A percentile compares a stretch with the other conserved stretches of the same genome.
Conservation (phyloP, 2,113 vertebrate species). For the Pelecanus crispus region DNA sequence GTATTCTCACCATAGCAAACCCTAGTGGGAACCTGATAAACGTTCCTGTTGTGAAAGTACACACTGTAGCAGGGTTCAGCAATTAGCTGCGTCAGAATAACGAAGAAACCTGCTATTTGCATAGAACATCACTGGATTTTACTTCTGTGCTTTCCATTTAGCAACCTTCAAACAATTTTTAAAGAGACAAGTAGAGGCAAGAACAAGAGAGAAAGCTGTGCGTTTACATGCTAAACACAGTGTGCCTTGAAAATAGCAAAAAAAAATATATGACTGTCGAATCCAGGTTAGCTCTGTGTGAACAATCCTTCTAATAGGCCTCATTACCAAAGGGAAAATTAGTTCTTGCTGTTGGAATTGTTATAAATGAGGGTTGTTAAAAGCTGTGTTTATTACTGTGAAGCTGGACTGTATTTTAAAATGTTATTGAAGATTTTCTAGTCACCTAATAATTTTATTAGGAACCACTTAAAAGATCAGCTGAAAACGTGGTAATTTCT, state of each 20-base stretch:
- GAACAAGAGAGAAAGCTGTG: slow-evolving; percentile 15
- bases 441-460: slow-evolving; percentile 56
- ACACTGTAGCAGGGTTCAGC: not conserved
- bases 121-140: slow-evolving; percentile 38
- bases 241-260: not conserved
- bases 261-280: not conserved
- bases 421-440: slow-evolving; percentile 40
- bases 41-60: slow-evolving; percentile 13
- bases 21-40: slow-evolving; percentile 5
- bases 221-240: not conserved
- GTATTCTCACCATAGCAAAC: not conserved
- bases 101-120: slow-evolving; percentile 38
- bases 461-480: slow-evolving; percentile 35
- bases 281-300: slow-evolving; percentile 48
- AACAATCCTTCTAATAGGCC: slow-evolving; percentile 29
- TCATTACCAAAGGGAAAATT: slow-evolving; percentile 45
- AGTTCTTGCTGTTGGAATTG: slow-evolving; percentile 39
- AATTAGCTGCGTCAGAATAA: slow-evolving; percentile 52
- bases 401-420: slow-evolving; percentile 13
- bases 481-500: slow-evolving; percentile 38
- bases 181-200: slow-evolving; percentile 16
- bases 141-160: not conserved
- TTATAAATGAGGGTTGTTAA: slow-evolving; percentile 25
- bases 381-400: slow-evolving; percentile 27
- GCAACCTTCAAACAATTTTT: not conserved